These are phyloP conservation scores for Eupelmus urozonus DNA, from an alignment of 2,888 invertebrate species.

Conservation along the genomic window DNA sequence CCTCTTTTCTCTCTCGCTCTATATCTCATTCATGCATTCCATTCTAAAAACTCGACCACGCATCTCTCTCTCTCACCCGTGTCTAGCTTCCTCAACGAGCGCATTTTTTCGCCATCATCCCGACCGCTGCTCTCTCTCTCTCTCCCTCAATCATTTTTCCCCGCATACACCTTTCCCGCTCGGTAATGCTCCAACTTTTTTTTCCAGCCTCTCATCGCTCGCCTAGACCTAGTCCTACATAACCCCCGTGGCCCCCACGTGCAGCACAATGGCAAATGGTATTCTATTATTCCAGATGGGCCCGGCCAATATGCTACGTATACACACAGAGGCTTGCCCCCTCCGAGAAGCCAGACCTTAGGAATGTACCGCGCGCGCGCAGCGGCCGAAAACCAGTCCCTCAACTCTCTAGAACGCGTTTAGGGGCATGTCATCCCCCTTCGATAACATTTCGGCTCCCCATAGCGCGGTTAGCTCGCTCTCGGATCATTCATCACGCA, in stretches of 20 bases:
- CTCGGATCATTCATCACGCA: conserved; percentile 70
- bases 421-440: too few species aligned
- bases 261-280: conserved; percentile 74
- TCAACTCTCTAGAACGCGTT: not conserved
- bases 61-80: conserved; percentile 2
- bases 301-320: conserved; percentile 35
- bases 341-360: conserved; percentile 42
- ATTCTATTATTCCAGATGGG: conserved; percentile 76
- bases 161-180: not conserved
- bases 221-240: too few species aligned
- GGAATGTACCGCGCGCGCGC: conserved; percentile 66
- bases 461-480: too few species aligned
- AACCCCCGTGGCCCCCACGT: too few species aligned
- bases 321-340: not conserved
- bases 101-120: conserved; percentile 13
- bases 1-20: not conserved
- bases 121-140: conserved; percentile 25
- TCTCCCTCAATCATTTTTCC: conserved; percentile 38
- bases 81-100: conserved; percentile 36
- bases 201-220: not conserved
- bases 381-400: conserved; percentile 64
- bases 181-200: conserved; percentile 5
- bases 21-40: conserved; percentile 45
- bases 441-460: too few species aligned
- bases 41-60: conserved; percentile 35